A percentile compares a stretch with the other conserved stretches of the same genome.
Evolutionary conservation across 2,888 invertebrate genomes (phyloP).

Genomic region (Calameuta idolon): DNA sequence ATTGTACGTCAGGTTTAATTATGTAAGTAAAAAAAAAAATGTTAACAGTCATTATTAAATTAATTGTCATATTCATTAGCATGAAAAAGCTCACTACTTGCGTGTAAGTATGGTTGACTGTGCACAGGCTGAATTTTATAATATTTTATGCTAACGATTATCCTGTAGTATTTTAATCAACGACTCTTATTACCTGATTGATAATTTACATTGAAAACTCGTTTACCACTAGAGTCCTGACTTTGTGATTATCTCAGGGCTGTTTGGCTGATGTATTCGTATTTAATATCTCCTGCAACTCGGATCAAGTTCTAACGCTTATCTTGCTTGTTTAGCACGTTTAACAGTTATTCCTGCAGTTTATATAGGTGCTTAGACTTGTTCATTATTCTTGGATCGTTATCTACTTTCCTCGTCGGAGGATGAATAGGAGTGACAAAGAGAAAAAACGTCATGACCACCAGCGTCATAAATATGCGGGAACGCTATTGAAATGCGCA

Average conservation of each 20-base stretch:
- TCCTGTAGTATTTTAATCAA: background rate
- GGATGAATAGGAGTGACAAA: background rate
- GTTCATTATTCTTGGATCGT: background rate
- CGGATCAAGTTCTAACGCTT: background rate
- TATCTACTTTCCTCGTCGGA: background rate
- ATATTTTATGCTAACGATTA: background rate
- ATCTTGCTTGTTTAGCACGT: background rate
- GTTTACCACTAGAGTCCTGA: background rate
- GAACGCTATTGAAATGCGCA: background rate
- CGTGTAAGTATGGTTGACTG: background rate
- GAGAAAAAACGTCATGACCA: background rate
- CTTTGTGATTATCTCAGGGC: background rate
- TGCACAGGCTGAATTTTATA: background rate
- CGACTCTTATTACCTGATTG: background rate
- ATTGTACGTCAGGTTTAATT: background rate
- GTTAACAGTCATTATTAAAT: background rate
- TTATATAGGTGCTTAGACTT: background rate
- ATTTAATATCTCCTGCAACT: background rate
- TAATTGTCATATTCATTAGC: background rate
- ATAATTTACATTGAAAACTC: background rate
- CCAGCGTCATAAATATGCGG: background rate
- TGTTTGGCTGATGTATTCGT: background rate
- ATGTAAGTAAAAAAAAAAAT: background rate
- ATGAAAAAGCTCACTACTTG: background rate
- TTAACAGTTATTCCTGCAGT: background rate